Conservation (phyloP, 2,888 invertebrate species). For the Chalcosyrphus nemorum region DNA sequence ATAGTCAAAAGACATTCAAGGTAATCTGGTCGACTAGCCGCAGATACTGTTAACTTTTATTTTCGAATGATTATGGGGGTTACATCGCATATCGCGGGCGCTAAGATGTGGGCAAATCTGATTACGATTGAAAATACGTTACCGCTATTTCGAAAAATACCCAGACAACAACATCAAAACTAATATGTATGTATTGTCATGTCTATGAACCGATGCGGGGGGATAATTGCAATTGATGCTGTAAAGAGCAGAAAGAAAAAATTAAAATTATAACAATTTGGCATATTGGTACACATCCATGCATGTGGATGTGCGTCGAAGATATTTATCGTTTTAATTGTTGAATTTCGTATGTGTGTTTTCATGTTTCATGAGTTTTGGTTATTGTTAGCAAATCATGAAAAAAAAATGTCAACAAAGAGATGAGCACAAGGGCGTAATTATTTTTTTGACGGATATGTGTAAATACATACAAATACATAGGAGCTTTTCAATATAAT, state of each 20-base stretch:
- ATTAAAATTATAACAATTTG: slow-evolving; percentile 4
- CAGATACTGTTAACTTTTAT: neutral
- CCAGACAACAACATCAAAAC: neutral
- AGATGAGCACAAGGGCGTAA: slow-evolving; percentile 8
- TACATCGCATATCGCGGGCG: neutral
- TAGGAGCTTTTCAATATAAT: neutral
- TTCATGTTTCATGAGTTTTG: neutral
- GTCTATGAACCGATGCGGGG: neutral
- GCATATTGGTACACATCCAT: neutral
- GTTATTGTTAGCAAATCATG: neutral
- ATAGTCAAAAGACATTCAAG: slow-evolving; percentile 15
- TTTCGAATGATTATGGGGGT: neutral
- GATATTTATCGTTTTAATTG: neutral
- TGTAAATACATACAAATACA: neutral
- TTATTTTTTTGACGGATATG: neutral
- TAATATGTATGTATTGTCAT: neutral
- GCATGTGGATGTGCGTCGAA: neutral
- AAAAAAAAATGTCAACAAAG: slow-evolving; percentile 14
- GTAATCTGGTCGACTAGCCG: slow-evolving; percentile 13
- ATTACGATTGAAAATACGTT: slow-evolving; percentile 1
- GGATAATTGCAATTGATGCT: slow-evolving; percentile 3
- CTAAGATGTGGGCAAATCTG: neutral
- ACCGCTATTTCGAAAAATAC: slow-evolving; percentile 16
- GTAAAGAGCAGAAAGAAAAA: neutral
- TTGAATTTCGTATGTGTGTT: neutral